phyloP scores from a whole-genome alignment of 2,888 invertebrate genomes.

The Monopis laevigella region DNA sequence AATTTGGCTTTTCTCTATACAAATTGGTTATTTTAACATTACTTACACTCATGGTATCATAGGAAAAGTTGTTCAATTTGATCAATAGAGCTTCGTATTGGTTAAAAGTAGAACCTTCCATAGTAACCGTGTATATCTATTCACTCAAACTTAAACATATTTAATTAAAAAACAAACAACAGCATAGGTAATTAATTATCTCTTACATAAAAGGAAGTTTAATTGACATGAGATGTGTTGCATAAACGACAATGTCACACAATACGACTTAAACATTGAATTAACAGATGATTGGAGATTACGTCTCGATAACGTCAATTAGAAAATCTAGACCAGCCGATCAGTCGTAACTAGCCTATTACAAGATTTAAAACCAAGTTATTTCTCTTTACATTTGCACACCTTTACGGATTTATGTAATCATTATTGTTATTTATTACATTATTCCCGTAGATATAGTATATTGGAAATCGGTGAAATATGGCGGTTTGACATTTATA shows the following conservation, averaged over 20 bases:
- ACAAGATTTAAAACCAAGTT: slow-evolving; percentile 10
- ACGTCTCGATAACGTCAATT: slow-evolving; percentile 30
- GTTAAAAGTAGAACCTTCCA: too few species aligned
- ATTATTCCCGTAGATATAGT: not conserved
- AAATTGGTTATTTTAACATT: too few species aligned
- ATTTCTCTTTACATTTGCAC: not conserved
- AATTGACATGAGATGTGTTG: slow-evolving; percentile 4
- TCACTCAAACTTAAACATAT: too few species aligned
- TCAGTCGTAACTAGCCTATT: slow-evolving; percentile 24
- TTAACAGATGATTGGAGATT: slow-evolving; percentile 24
- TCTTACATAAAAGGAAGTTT: too few species aligned
- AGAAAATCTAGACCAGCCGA: slow-evolving; percentile 22
- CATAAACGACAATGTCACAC: slow-evolving; percentile 6
- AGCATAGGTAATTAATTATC: too few species aligned
- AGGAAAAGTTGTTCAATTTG: too few species aligned
- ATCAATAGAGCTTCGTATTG: too few species aligned
- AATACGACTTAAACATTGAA: slow-evolving; percentile 4
- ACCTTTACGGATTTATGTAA: not conserved
- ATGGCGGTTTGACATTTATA: slow-evolving; percentile 3
- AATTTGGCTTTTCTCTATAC: too few species aligned
- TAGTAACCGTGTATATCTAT: too few species aligned
- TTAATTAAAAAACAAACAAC: too few species aligned
- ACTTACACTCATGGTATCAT: too few species aligned
- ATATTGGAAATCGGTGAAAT: slow-evolving; percentile 4
- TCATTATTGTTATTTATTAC: not conserved